Evolutionary conservation across 1,140 invertebrate species (phyloP), one percentile per base, ranked within the genome.

Genomic region (Thrips palmi): DNA sequence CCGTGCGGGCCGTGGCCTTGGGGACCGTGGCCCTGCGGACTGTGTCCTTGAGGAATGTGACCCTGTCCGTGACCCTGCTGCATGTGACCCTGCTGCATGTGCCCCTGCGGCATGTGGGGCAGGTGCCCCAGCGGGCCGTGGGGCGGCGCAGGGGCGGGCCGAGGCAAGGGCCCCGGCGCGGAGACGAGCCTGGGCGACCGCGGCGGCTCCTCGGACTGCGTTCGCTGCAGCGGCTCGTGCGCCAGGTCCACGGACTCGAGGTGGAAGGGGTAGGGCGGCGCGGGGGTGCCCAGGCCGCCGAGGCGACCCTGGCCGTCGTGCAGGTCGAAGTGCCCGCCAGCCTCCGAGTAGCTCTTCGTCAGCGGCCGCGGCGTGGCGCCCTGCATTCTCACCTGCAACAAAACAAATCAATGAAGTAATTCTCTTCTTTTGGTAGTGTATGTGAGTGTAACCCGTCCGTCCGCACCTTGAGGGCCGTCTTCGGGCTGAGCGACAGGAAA

Each of bases 291-390:
- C 58, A 49, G 32, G 50, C 47, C 36, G 52, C 20, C 23, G 41
- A 36, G 15, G 39, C n/a, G n/a, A n/a, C n/a, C n/a, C n/a, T n/a
- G n/a, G n/a, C 39, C 10, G 56, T 53, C 14, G 41, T 7, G 59
- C 55, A 25, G 51, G 55, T 0, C 60, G 57, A 40, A 70, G 59
- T 55, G 59, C 22, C 60, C 63, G 3, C 71, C 71, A 17, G 77
- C 78, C 59, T 86, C 81, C 1, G 81, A 86, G 47, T 77, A 77
- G 45, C 81, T 85, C 57, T 86, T 87, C 11, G 74, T 77, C 32
- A 86, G 58, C 57, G 77, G 77, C 42, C 80, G 70, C 68, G 38
- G 68, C 68, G 19, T 50, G 41, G 35, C 60, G 22, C 19, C 41
- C 39, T 28, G 42, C 60, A 46, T 68, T 63, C 18, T 79, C 25